Percentiles rank a stretch among this genome's conserved stretches.
Evolutionary conservation across 2,113 vertebrate genomes (phyloP).

Genomic region (Eurystomus gularis): DNA sequence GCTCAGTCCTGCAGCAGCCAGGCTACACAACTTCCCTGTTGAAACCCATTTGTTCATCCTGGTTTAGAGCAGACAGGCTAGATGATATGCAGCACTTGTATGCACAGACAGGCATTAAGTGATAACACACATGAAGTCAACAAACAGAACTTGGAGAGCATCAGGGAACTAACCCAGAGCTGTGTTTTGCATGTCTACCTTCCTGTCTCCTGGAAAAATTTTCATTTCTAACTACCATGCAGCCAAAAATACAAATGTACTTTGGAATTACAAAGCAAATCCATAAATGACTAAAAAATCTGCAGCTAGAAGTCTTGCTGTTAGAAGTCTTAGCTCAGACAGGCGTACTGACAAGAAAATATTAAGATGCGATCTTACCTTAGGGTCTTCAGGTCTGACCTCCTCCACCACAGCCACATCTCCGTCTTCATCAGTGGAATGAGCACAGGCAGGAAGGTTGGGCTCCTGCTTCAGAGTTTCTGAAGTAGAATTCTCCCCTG

Average conservation of each 20-base stretch:
- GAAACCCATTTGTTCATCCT: background rate
- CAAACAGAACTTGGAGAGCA: background rate
- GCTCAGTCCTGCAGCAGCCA: background rate
- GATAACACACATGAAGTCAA: background rate
- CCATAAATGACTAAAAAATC: background rate
- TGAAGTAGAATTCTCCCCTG: background rate
- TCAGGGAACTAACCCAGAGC: background rate
- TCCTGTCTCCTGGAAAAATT: background rate
- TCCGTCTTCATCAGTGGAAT: background rate
- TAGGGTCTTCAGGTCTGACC: constrained; percentile 59
- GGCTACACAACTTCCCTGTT: background rate
- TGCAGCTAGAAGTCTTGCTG: background rate
- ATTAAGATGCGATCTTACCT: constrained; percentile 58
- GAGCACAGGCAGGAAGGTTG: background rate
- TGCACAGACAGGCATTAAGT: background rate
- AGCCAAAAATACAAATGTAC: background rate
- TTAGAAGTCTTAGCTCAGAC: background rate
- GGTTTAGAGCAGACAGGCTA: background rate
- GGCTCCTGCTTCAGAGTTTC: constrained; percentile 43
- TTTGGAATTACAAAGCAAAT: background rate
- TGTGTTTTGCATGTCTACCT: background rate
- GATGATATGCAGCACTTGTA: background rate
- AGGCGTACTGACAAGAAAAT: background rate
- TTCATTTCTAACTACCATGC: background rate
- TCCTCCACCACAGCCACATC: constrained; percentile 79